Conservation (phyloP, 1,140 invertebrate genomes). For the Temnothorax curvispinosus region DNA sequence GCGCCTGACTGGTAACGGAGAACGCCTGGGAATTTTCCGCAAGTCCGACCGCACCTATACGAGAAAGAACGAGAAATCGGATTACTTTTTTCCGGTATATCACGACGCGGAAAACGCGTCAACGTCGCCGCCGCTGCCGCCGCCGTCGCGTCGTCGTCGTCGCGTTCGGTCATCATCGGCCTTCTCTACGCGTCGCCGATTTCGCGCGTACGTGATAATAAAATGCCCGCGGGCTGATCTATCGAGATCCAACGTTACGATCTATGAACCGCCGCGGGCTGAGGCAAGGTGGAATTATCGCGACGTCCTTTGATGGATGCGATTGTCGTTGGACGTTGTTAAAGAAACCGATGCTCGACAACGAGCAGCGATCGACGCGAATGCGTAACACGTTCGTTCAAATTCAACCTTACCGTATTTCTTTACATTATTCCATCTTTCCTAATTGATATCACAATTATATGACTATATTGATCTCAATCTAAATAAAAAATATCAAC, state of each 20-base stretch:
- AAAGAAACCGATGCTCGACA: slow-evolving; percentile 79
- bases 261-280: slow-evolving; percentile 65
- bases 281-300: slow-evolving; percentile 81
- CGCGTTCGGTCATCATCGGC: slow-evolving; percentile 15
- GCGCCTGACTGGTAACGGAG: slow-evolving; percentile 65
- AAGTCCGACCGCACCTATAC: slow-evolving; percentile 61
- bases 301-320: slow-evolving; percentile 84
- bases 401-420: neutral
- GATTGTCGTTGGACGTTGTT: slow-evolving; percentile 84
- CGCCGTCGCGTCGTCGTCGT: slow-evolving; percentile 8
- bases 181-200: slow-evolving; percentile 11
- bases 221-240: slow-evolving; percentile 76
- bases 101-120: slow-evolving; percentile 34
- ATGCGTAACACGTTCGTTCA: slow-evolving; percentile 24
- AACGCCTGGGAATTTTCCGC: slow-evolving; percentile 77
- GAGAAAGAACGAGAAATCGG: slow-evolving; percentile 64
- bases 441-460: neutral
- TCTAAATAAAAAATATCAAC: neutral
- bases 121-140: slow-evolving; percentile 3
- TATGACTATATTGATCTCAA: neutral
- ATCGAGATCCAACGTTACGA: slow-evolving; percentile 74
- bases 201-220: slow-evolving; percentile 67
- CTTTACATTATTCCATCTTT: neutral
- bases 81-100: slow-evolving; percentile 59
- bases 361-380: slow-evolving; percentile 70